Conservation (phyloP, 2,797 vertebrate genomes). For the Crocidura indochinensis region DNA sequence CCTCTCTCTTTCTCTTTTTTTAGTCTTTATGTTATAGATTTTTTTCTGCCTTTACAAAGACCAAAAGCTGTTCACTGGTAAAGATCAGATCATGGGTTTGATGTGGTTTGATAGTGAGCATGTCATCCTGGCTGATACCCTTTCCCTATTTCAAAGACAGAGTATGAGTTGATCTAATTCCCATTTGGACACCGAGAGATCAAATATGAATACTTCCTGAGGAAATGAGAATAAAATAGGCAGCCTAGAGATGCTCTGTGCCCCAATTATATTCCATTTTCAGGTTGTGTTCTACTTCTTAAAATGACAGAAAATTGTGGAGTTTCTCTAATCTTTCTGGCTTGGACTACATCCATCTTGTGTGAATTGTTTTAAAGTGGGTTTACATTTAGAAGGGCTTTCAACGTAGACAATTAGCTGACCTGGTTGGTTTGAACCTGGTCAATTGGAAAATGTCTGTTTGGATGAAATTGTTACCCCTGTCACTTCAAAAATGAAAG, state of each 20-base stretch:
- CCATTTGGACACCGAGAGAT: slow-evolving; percentile 78
- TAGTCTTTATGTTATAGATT: slow-evolving; percentile 18
- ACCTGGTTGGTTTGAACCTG: slow-evolving; percentile 36
- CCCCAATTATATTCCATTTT: slow-evolving; percentile 81
- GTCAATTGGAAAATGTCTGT: slow-evolving; percentile 57
- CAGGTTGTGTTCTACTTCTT: slow-evolving; percentile 72
- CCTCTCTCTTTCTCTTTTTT: neutral
- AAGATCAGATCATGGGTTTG: slow-evolving; percentile 48
- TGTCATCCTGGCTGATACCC: slow-evolving; percentile 77
- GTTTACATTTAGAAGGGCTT: slow-evolving; percentile 33
- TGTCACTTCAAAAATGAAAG: slow-evolving; percentile 25
- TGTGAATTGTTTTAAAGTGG: slow-evolving; percentile 75
- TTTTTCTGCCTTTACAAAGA: slow-evolving; percentile 30
- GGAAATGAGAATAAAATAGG: slow-evolving; percentile 82
- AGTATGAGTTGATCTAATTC: slow-evolving; percentile 82
- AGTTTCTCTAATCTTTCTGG: slow-evolving; percentile 59
- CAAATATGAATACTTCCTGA: slow-evolving; percentile 83
- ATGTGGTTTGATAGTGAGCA: slow-evolving; percentile 34
- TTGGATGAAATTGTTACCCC: slow-evolving; percentile 35
- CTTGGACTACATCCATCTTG: slow-evolving; percentile 57
- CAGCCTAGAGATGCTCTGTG: slow-evolving; percentile 81
- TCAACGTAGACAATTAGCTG: slow-evolving; percentile 38
- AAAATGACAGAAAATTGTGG: slow-evolving; percentile 73
- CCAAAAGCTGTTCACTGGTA: neutral
- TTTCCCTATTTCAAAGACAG: slow-evolving; percentile 78